A percentile compares a stretch with the other conserved stretches of the same genome.
Evolutionary conservation across 2,888 invertebrate species (phyloP).

Genomic region (Ferdinandea cuprea): DNA sequence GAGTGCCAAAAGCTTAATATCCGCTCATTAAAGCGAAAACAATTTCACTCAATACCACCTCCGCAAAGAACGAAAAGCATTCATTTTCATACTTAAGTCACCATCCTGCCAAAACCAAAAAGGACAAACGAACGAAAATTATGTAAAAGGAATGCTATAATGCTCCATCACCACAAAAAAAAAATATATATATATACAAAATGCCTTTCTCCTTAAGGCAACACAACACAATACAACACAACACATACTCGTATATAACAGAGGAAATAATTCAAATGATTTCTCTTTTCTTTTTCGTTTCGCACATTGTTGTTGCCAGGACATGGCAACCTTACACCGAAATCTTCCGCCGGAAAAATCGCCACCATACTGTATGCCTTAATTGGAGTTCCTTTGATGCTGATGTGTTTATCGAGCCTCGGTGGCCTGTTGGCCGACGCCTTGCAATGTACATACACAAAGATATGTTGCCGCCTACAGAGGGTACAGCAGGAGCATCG

Average conservation of each 20-base stretch:
- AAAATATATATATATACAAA: no score
- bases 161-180: constrained; percentile 41
- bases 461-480: constrained; percentile 79
- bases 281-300: constrained; percentile 22
- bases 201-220: constrained; percentile 16
- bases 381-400: constrained; percentile 93
- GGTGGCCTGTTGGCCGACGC: constrained; percentile 91
- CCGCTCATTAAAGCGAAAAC: constrained; percentile 56
- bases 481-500: constrained; percentile 49
- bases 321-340: constrained; percentile 93
- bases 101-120: constrained; percentile 8
- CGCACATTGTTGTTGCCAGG: constrained; percentile 85
- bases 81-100: constrained; percentile 22
- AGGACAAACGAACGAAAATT: constrained; percentile 60
- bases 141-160: constrained; percentile 53
- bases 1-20: constrained; percentile 59
- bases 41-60: constrained; percentile 33
- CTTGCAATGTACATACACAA: constrained; percentile 86
- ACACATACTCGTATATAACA: background rate
- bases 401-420: constrained; percentile 92
- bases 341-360: constrained; percentile 91
- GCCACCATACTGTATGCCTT: constrained; percentile 94
- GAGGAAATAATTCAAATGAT: constrained; percentile 57
- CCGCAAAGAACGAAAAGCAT: constrained; percentile 17
- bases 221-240: constrained; percentile 13